A percentile compares a stretch with the other conserved stretches of the same genome.
Conservation (phyloP, 2,888 invertebrate genomes). For the Dynastes maya region DNA sequence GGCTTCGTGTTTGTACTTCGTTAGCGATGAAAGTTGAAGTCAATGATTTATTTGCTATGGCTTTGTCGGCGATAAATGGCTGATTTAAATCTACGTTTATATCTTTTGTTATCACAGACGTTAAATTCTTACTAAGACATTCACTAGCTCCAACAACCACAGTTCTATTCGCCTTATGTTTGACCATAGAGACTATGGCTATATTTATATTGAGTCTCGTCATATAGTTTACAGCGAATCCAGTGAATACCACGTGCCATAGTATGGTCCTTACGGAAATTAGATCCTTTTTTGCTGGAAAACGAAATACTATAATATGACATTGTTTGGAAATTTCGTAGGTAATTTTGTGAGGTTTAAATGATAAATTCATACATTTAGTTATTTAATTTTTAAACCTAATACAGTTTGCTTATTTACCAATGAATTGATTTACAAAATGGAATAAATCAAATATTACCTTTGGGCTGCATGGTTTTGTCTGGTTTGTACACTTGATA, state of each 20-base stretch:
- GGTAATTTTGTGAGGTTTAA: too few species aligned
- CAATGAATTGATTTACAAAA: neutral
- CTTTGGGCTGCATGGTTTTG: too few species aligned
- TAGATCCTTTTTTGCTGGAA: constrained; percentile 58
- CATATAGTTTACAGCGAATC: constrained; percentile 81
- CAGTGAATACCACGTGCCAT: constrained; percentile 78
- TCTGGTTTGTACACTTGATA: too few species aligned
- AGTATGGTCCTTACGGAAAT: constrained; percentile 69
- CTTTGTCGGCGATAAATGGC: neutral
- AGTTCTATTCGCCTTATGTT: constrained; percentile 56
- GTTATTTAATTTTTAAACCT: neutral
- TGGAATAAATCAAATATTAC: too few species aligned
- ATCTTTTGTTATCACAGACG: constrained; percentile 18
- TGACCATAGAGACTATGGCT: constrained; percentile 79
- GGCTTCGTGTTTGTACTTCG: neutral
- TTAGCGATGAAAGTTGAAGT: neutral
- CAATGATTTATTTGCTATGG: constrained; percentile 10
- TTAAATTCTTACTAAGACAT: constrained; percentile 28
- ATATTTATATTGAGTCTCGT: constrained; percentile 79
- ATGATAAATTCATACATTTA: too few species aligned
- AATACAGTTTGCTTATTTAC: neutral
- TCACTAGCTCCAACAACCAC: constrained; percentile 23
- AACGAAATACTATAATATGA: neutral
- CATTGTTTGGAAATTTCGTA: too few species aligned
- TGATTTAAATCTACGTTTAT: constrained; percentile 8